Conservation (phyloP, 2,888 invertebrate genomes). For the Drosophila lacicola region DNA sequence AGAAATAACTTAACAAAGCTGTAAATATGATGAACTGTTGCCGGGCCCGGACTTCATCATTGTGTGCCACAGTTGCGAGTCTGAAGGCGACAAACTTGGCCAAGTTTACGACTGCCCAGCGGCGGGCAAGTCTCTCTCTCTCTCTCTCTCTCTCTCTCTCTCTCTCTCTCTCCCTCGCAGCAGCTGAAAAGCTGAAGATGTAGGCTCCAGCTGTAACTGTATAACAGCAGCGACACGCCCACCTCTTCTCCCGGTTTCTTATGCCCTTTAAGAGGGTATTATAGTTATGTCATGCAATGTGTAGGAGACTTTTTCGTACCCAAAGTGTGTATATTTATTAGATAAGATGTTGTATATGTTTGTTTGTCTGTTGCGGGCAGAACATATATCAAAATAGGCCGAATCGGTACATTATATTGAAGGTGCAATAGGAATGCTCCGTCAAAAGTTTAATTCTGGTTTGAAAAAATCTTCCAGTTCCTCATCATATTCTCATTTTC, state of each 20-base stretch:
- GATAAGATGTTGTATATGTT: too few species aligned
- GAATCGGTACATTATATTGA: too few species aligned
- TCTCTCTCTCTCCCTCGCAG: background rate
- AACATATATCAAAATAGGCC: too few species aligned
- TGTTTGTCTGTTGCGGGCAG: too few species aligned
- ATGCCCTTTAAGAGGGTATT: background rate
- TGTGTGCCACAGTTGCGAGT: constrained; percentile 58
- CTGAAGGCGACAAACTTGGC: constrained; percentile 64
- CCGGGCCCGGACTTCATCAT: constrained; percentile 37
- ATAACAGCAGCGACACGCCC: constrained; percentile 30
- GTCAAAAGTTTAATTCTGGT: too few species aligned
- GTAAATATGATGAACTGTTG: constrained; percentile 75
- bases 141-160: too few species aligned
- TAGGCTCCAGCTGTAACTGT: constrained; percentile 14
- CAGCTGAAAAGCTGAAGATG: constrained; percentile 33
- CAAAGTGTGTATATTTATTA: too few species aligned
- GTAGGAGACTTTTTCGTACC: background rate
- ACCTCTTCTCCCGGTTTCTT: background rate
- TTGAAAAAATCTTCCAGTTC: too few species aligned
- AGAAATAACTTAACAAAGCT: constrained; percentile 76
- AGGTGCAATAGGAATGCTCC: too few species aligned
- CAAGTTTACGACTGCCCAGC: constrained; percentile 69
- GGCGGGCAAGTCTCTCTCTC: constrained; percentile 23
- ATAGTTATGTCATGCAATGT: background rate
- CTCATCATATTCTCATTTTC: too few species aligned